Percentiles rank a stretch among this genome's conserved stretches.
These are phyloP conservation scores for Peromyscus eremicus DNA, from an alignment of 2,797 vertebrate species.

Conservation along the genomic window DNA sequence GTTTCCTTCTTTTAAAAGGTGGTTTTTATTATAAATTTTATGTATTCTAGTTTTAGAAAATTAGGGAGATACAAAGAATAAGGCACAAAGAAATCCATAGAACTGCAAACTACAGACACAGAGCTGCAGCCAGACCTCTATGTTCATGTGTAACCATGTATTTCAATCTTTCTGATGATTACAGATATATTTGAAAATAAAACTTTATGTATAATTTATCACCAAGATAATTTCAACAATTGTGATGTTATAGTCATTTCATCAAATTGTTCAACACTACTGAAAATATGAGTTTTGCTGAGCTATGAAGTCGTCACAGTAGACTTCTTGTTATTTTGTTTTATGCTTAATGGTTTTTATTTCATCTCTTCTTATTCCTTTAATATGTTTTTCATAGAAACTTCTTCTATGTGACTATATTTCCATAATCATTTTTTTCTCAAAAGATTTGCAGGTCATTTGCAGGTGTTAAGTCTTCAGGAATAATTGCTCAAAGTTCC, in stretches of 20 bases:
- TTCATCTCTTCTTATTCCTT: background rate
- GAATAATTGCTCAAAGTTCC: background rate
- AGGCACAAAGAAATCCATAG: background rate
- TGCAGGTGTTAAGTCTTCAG: background rate
- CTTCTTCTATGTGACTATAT: background rate
- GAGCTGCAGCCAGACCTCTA: background rate
- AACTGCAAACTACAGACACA: background rate
- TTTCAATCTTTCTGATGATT: background rate
- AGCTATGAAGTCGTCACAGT: background rate
- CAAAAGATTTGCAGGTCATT: constrained; percentile 9
- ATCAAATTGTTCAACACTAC: background rate
- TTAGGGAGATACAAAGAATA: background rate
- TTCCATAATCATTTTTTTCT: background rate
- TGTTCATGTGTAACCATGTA: background rate
- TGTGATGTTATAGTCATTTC: background rate
- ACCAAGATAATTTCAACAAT: background rate
- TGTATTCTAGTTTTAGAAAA: background rate
- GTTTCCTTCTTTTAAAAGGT: background rate
- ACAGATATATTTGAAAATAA: background rate
- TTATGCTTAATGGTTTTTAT: background rate
- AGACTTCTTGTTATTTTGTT: background rate
- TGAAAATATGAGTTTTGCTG: background rate
- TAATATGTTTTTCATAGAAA: background rate
- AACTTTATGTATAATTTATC: background rate
- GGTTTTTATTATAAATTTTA: background rate